Base-by-base conservation (phyloP, 2,888 invertebrate genomes). In the Bimastos eiseni region DNA sequence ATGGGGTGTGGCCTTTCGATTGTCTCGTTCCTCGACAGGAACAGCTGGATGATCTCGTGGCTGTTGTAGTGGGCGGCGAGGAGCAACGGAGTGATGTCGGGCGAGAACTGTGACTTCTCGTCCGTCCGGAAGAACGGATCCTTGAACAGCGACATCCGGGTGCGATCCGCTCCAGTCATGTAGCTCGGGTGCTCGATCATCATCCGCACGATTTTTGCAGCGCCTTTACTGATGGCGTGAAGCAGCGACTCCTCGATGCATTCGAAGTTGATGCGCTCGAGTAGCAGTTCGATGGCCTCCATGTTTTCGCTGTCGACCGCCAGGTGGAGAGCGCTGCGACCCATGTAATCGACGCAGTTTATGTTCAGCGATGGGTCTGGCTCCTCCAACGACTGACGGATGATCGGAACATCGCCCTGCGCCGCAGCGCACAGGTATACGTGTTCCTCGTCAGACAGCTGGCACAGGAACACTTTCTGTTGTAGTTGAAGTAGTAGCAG, bases 41-140 rank as follows among this genome's bases (percentile, higher is more conserved):
- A 95, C 94, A 97, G 95, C 92, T 96, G 96, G 88, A 97, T 96
- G 88, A 97, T 96, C 93, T 97, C 97, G 93, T 96, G 97, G 93
- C 97, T 96, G 19, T 97, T 97, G 93, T 96, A 96, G 93, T 97
- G 97, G 13, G 97, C 97, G 21, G 97, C 97, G 30, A 97, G 95
- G 89, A 97, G 96, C 38, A 97, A 94, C 0, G 97, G 97, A 0
- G 97, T 97, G 17, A 97, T 96, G 93, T 97, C 96, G 30, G 96
- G 96, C 0, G 97, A 96, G 94, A 97, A 97, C 93, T 97, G 95
- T 91, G 94, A 94, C 92, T 95, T 95, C 92, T 95, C 95, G 91
- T 95, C 95, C 17, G 94, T 94, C 91, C 95, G 92, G 93, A 95
- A 95, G 92, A 95, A 95, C 15, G 95, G 94, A 92, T 95, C 95